phyloP scores from a whole-genome alignment of 2,797 vertebrate species.

The Toxotes lorentzi region DNA sequence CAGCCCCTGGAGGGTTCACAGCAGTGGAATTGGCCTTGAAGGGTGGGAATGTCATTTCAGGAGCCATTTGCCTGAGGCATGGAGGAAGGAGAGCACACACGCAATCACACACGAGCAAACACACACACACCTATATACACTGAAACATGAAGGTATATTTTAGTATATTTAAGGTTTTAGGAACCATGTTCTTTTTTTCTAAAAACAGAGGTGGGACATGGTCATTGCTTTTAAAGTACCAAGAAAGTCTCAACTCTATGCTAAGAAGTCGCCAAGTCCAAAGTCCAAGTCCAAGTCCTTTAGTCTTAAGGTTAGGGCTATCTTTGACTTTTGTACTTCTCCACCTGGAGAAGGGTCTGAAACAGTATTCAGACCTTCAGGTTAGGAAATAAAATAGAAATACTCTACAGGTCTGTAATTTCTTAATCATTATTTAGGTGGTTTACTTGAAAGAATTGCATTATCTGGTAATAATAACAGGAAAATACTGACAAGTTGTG shows the following conservation, averaged over 20 bases:
- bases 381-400: background rate
- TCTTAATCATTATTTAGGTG: background rate
- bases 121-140: background rate
- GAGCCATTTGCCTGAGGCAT: constrained; percentile 62
- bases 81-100: constrained; percentile 7
- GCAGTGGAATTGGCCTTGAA: constrained; percentile 55
- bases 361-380: background rate
- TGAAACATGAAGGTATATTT: background rate
- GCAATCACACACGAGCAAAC: background rate
- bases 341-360: too few relatives aligned
- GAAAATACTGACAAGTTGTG: too few relatives aligned
- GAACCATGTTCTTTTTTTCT: background rate
- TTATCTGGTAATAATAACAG: too few relatives aligned
- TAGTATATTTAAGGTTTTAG: background rate
- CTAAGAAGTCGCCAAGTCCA: background rate
- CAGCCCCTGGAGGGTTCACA: constrained; percentile 32
- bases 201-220: background rate
- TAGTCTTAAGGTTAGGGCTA: too few relatives aligned
- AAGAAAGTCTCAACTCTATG: too few relatives aligned
- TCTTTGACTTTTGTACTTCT: too few relatives aligned
- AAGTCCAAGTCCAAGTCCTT: background rate
- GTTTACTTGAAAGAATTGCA: background rate
- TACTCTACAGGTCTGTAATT: background rate
- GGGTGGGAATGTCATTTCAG: constrained; percentile 72
- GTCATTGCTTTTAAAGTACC: too few relatives aligned